Conservation (phyloP, 2,797 vertebrate species). For the Dendrocincla tyrannina region DNA sequence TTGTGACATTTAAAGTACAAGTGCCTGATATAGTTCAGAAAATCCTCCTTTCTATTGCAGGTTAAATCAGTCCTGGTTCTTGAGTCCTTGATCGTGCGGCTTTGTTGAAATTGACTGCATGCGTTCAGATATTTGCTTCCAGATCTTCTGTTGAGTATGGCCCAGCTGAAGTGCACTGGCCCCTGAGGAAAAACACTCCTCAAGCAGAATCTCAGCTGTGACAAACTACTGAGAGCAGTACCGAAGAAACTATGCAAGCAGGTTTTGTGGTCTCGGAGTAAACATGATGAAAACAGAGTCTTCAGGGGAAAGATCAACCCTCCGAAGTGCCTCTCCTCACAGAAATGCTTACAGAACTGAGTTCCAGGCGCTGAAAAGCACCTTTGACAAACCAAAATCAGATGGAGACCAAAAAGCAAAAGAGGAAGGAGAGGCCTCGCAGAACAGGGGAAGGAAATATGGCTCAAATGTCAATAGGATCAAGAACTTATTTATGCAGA, state of each 20-base stretch:
- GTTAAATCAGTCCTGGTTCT: slow-evolving; percentile 53
- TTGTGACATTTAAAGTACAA: not conserved
- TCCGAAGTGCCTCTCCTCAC: slow-evolving; percentile 97
- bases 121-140: not conserved
- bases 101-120: not conserved
- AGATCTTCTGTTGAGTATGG: not conserved
- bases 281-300: slow-evolving; percentile 98
- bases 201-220: slow-evolving; percentile 6
- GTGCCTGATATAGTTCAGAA: slow-evolving; percentile 39
- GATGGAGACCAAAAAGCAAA: slow-evolving; percentile 85
- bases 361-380: slow-evolving; percentile 97
- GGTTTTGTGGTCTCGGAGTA: slow-evolving; percentile 79
- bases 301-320: slow-evolving; percentile 92
- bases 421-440: slow-evolving; percentile 84
- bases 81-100: not conserved
- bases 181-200: slow-evolving; percentile 43
- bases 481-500: slow-evolving; percentile 99
- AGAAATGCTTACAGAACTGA: slow-evolving; percentile 96
- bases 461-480: slow-evolving; percentile 97
- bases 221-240: not conserved
- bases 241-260: slow-evolving; percentile 81
- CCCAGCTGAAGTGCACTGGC: not conserved
- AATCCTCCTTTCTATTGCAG: slow-evolving; percentile 72
- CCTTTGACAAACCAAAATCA: slow-evolving; percentile 92
- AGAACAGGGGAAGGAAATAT: slow-evolving; percentile 93